Evolutionary conservation across 1,140 invertebrate species (phyloP).

Genomic region (Cherax destructor): DNA sequence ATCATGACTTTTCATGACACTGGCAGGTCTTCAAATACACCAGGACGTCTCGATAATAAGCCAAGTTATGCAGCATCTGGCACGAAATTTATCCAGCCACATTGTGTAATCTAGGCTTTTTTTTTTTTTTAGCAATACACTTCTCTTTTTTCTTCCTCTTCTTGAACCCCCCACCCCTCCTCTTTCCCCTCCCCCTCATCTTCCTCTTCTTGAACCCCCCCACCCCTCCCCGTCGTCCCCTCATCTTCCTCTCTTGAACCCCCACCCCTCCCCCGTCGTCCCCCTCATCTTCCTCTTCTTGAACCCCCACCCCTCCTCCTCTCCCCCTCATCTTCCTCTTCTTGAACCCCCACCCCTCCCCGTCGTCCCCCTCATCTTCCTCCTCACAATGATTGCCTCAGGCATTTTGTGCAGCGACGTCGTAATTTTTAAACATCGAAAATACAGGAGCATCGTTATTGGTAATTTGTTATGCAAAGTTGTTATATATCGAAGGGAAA

Average conservation of each 20-base stretch:
- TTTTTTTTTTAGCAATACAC: no score
- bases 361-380: not conserved
- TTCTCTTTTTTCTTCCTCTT: no score
- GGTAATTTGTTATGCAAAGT: constrained; percentile 16
- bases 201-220: not conserved
- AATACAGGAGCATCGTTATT: constrained; percentile 19
- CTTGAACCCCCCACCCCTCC: not conserved
- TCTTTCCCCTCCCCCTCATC: not conserved
- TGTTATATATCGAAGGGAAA: constrained; percentile 19
- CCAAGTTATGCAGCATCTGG: no score
- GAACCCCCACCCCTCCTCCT: no score
- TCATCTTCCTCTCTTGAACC: not conserved
- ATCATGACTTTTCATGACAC: no score
- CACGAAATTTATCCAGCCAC: no score
- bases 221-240: not conserved
- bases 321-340: not conserved
- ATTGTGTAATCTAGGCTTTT: no score
- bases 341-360: not conserved
- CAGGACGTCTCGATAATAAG: no score
- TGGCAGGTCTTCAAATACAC: no score
- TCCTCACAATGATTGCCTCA: not conserved
- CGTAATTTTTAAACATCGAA: constrained; percentile 20
- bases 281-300: not conserved
- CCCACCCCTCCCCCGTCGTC: not conserved
- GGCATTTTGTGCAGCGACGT: not conserved